A percentile compares a stretch with the other conserved stretches of the same genome.
phyloP scores from a whole-genome alignment of 2,797 vertebrate genomes.

The Natrix natrix region DNA sequence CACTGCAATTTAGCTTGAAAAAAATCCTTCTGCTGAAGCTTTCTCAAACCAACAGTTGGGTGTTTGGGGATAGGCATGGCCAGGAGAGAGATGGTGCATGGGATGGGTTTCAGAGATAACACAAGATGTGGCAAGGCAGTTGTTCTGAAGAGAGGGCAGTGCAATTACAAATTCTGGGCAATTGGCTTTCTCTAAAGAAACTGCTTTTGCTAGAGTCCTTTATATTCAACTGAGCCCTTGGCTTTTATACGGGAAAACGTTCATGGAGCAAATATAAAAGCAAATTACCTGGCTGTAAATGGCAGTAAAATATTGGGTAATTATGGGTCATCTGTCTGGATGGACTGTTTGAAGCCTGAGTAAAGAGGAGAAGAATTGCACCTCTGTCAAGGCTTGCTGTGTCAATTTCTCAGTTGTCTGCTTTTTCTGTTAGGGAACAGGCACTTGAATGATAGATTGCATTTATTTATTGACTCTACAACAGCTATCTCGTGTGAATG shows the following conservation, averaged over 20 bases:
- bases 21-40: neutral
- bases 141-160: neutral
- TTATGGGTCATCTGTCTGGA: conserved; percentile 2
- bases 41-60: neutral
- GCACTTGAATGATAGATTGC: neutral
- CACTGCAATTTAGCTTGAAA: neutral
- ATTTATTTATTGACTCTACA: neutral
- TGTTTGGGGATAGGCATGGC: neutral
- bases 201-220: conserved; percentile 22
- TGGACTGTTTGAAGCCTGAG: neutral
- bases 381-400: neutral
- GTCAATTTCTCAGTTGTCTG: neutral
- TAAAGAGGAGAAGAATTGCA: neutral
- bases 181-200: neutral
- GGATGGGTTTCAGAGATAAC: neutral
- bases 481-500: neutral
- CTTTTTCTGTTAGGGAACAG: neutral
- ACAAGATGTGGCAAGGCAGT: neutral
- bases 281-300: conserved; percentile 4
- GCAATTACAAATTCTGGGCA: neutral
- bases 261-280: neutral
- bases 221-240: neutral
- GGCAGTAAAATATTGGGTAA: neutral
- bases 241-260: conserved; percentile 22
- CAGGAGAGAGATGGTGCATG: neutral